Evolutionary conservation across 2,888 invertebrate genomes (phyloP), one percentile per base, ranked within the genome.

Genomic region (Seira musarum): DNA sequence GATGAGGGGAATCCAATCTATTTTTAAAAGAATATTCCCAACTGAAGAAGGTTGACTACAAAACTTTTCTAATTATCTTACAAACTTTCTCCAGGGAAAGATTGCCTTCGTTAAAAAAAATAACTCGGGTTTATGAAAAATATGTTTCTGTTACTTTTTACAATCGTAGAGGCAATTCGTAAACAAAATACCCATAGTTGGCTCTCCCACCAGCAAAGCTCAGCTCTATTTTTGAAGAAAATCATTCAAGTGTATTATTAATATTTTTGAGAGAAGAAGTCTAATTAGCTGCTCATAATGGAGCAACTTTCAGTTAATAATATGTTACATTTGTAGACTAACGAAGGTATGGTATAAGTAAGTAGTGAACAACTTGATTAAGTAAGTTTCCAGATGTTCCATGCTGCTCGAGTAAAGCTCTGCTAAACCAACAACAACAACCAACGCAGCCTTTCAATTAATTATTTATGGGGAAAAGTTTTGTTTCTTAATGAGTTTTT

Each of bases 61-160:
- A 78, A 77, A 78, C 25, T 78, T 78, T 78, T 78, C 71, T 71
- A 78, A 78, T 78, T 78, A 78, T 60, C 46, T 21, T 46, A 24
- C 22, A 57, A 77, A 53, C 57, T 61, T 73, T 66, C 21, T 57
- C 61, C 68, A 17, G 40, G 40, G 13, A 57, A 57, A 57, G 57
- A 57, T n/a, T 57, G 10, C 17, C 57, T 17, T 57, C 57, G 15
- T 57, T 57, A 15, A 57, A 57, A n/a, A 57, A 57, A 57, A n/a
- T n/a, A 57, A 13, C 6, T 40, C 40, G n/a, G n/a, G n/a, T 57
- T 57, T 57, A 57, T 17, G 57, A 10, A 57, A 57, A 57, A 57
- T 6, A 57, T 57, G 8, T 8, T 57, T 57, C 17, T n/a, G 57
- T 57, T 13, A 57, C 8, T 57, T 57, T n/a, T n/a, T 57, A 6